Percentiles rank a stretch among this genome's conserved stretches.
Conservation (phyloP, 2,113 vertebrate genomes). For the Aleadryas rufinucha region DNA sequence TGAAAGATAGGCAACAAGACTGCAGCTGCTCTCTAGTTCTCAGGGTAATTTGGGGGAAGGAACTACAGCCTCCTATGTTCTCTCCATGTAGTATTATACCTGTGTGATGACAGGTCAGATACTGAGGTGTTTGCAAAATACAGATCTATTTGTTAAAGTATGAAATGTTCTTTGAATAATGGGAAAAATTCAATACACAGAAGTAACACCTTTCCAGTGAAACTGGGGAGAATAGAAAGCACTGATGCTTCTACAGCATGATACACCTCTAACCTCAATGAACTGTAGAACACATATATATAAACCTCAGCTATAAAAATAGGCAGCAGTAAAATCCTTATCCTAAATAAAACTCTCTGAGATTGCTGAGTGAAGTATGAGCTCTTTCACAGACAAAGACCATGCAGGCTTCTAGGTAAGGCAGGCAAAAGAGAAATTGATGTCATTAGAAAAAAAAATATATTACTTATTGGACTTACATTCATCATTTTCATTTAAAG, state of each 20-base stretch:
- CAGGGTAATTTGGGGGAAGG: not conserved
- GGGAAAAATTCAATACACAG: not conserved
- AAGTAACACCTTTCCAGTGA: not conserved
- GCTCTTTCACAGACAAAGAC: not conserved
- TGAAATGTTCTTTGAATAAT: not conserved
- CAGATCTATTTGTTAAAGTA: not conserved
- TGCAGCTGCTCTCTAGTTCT: not conserved
- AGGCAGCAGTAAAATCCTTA: not conserved
- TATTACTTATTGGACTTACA: not conserved
- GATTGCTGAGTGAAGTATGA: not conserved
- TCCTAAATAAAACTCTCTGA: constrained; percentile 4
- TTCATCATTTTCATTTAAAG: not conserved
- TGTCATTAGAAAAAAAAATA: not conserved
- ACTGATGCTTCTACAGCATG: not conserved
- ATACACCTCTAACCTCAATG: not conserved
- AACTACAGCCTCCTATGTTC: not conserved
- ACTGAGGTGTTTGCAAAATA: not conserved
- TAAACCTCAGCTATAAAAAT: not conserved
- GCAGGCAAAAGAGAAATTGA: not conserved
- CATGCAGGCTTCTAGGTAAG: not conserved
- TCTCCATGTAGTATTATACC: not conserved
- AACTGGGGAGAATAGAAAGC: not conserved
- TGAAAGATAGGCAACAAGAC: not conserved
- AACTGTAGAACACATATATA: not conserved
- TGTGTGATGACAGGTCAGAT: not conserved